These are phyloP conservation scores for Lophura nycthemera DNA, from an alignment of 2,113 vertebrate genomes.

Conservation along the genomic window DNA sequence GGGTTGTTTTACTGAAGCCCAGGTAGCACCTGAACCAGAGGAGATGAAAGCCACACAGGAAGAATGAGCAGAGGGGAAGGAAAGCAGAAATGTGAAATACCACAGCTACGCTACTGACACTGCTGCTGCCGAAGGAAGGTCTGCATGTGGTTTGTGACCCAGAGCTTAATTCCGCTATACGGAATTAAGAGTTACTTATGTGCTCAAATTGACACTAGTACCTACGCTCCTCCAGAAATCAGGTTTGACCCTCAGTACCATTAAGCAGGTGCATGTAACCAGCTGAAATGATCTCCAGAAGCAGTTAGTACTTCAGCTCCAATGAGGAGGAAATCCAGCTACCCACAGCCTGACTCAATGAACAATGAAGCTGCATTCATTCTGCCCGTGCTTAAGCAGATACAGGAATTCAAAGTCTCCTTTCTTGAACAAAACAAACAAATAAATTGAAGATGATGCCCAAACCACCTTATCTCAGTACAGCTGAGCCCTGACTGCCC, in stretches of 20 bases:
- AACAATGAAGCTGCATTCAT: neutral
- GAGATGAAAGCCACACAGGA: conserved; percentile 13
- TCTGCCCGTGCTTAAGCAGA: neutral
- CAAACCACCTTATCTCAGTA: neutral
- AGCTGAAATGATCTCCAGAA: neutral
- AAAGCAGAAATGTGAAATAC: conserved; percentile 16
- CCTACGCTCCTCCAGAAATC: neutral
- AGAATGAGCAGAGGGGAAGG: neutral
- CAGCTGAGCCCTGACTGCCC: neutral
- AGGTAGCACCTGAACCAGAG: neutral
- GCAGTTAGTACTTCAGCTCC: neutral
- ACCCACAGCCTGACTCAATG: neutral
- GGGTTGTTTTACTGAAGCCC: neutral
- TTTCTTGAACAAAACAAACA: neutral
- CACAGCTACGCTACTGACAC: neutral
- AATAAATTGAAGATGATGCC: neutral
- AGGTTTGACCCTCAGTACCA: neutral
- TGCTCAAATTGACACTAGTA: neutral
- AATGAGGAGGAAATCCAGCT: neutral
- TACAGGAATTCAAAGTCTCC: neutral
- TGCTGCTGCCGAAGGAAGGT: neutral
- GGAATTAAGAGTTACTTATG: neutral
- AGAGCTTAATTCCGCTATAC: neutral
- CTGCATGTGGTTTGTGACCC: neutral
- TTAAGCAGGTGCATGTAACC: neutral